phyloP scores from a whole-genome alignment of 2,113 vertebrate species.

The Ivindomyrus marchei region DNA sequence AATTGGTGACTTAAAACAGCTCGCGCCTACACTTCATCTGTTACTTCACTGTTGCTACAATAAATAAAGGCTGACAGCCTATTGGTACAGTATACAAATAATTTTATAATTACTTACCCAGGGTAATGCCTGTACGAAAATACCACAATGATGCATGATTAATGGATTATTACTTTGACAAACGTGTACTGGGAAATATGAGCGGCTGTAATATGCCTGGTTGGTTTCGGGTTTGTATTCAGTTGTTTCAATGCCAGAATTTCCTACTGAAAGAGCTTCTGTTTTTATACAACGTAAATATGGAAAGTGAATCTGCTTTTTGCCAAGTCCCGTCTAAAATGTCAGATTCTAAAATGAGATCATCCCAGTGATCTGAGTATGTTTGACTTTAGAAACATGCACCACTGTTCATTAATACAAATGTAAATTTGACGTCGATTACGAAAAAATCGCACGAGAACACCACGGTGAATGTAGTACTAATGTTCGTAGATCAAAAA shows the following conservation, averaged over 20 bases:
- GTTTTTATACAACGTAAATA: slow-evolving; percentile 17
- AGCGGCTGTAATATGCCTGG: neutral
- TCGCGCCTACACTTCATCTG: neutral
- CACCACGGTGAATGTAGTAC: neutral
- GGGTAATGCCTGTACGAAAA: neutral
- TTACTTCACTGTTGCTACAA: neutral
- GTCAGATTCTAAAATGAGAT: slow-evolving; percentile 17
- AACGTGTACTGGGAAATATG: neutral
- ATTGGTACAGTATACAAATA: neutral
- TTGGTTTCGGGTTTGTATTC: neutral
- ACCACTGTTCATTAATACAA: neutral
- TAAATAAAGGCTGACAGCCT: neutral
- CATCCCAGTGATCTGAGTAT: neutral
- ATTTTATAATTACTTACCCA: neutral
- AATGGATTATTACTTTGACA: slow-evolving; percentile 6
- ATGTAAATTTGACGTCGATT: neutral
- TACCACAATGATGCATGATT: neutral
- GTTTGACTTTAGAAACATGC: slow-evolving; percentile 8
- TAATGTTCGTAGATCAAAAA: neutral
- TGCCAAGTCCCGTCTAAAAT: slow-evolving; percentile 1
- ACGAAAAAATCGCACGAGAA: neutral
- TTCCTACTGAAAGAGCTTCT: slow-evolving; percentile 1
- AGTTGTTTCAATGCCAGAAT: neutral
- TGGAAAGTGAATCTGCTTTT: neutral
- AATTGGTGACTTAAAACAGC: neutral